Evolutionary conservation across 2,113 vertebrate genomes (phyloP).

Genomic region (Platichthys flesus): DNA sequence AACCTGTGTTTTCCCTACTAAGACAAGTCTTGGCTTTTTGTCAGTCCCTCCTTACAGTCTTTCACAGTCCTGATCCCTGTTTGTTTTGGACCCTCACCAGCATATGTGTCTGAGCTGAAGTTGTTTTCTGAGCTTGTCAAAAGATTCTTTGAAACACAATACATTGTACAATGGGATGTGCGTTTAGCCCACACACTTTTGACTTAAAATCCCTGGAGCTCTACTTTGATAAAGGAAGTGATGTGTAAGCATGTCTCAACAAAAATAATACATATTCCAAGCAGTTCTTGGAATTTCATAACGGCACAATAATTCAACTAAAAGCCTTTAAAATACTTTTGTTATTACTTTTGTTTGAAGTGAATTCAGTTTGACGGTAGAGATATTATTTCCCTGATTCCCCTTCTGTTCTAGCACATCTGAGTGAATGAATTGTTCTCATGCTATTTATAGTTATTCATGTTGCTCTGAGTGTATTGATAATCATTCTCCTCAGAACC

Average conservation of each 20-base stretch:
- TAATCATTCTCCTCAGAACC: slow-evolving; percentile 2
- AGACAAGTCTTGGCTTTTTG: no score
- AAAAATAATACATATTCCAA: background rate
- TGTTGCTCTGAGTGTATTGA: slow-evolving; percentile 7
- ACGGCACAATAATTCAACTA: background rate
- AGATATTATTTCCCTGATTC: slow-evolving; percentile 9
- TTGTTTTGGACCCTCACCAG: no score
- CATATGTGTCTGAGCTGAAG: no score
- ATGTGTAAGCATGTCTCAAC: background rate
- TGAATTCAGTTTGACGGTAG: background rate
- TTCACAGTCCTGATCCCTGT: no score
- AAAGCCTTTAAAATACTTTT: background rate
- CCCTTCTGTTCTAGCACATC: background rate
- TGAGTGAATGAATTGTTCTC: slow-evolving; percentile 1
- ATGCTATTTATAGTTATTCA: slow-evolving; percentile 10
- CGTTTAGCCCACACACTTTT: background rate
- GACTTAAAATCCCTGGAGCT: background rate
- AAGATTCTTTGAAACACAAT: background rate
- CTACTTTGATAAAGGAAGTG: background rate
- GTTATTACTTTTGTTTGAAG: background rate
- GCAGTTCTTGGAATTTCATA: background rate
- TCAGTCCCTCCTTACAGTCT: no score
- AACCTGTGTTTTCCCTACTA: no score
- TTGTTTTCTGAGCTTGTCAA: no score
- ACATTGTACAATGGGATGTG: background rate